phyloP scores from a whole-genome alignment of 2,113 vertebrate genomes.

The Silurus meridionalis region DNA sequence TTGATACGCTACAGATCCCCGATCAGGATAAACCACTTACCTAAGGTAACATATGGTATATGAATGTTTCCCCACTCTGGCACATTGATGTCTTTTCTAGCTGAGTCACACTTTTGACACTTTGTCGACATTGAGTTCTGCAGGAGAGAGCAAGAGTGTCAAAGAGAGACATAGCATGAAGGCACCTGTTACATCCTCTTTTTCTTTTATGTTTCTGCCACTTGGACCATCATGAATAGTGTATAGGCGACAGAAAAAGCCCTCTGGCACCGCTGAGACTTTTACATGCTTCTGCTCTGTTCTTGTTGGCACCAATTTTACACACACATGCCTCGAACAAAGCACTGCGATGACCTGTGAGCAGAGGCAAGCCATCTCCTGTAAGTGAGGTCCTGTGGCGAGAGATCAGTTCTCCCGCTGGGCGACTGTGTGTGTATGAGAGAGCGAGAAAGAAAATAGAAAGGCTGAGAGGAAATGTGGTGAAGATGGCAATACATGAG shows the following conservation, averaged over 20 bases:
- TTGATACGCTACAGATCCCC: not conserved
- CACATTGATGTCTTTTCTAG: not conserved
- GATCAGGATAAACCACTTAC: not conserved
- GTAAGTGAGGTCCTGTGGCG: conserved; percentile 36
- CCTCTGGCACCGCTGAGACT: conserved; percentile 10
- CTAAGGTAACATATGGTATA: not conserved
- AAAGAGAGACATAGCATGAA: not conserved
- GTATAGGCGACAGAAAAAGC: conserved; percentile 23
- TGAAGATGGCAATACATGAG: conserved; percentile 14
- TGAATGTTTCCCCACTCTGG: not conserved
- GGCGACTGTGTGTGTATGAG: conserved; percentile 19
- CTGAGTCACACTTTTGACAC: not conserved
- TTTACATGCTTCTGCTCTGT: conserved; percentile 20
- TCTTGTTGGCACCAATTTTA: conserved; percentile 36
- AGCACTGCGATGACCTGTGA: conserved; percentile 10
- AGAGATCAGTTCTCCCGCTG: conserved; percentile 20
- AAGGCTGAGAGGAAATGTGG: conserved; percentile 31
- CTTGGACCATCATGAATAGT: conserved; percentile 31
- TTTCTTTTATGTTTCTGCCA: conserved; percentile 5
- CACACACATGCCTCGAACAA: conserved; percentile 15
- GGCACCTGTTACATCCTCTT: not conserved
- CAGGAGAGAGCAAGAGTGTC: not conserved
- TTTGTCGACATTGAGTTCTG: not conserved
- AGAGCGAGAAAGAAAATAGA: conserved; percentile 20
- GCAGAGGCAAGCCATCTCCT: conserved; percentile 28